Conservation (phyloP, 1,140 invertebrate species). For the Sycobia sp. region DNA sequence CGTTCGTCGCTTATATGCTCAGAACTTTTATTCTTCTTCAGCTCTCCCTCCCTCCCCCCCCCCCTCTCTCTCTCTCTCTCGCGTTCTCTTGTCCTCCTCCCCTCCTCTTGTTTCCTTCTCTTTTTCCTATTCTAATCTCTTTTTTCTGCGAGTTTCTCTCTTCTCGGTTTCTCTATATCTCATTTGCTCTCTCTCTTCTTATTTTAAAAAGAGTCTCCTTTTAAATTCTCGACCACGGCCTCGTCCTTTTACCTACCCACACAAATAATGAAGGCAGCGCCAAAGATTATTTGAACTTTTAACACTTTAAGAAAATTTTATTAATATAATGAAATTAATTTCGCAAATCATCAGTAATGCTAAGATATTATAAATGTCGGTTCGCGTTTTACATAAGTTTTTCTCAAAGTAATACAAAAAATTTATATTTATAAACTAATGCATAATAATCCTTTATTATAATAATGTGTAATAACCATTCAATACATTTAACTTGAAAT, state of each 20-base stretch:
- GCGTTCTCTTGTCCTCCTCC: conserved; percentile 12
- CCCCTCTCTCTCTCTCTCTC: conserved; percentile 13
- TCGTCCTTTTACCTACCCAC: background rate
- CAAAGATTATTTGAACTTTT: background rate
- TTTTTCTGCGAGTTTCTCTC: conserved; percentile 10
- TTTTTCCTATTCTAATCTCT: conserved; percentile 34
- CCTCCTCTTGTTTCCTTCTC: conserved; percentile 3
- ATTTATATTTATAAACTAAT: no score
- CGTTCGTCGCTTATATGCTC: conserved; percentile 17
- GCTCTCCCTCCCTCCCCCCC: conserved; percentile 2
- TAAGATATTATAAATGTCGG: no score
- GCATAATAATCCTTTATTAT: no score
- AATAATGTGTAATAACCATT: no score
- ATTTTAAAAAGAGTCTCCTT: background rate
- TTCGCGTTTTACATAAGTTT: no score
- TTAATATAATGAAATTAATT: no score
- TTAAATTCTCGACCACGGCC: background rate
- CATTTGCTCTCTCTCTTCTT: conserved; percentile 6
- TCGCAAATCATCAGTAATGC: no score
- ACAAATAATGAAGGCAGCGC: no score
- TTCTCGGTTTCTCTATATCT: conserved; percentile 22
- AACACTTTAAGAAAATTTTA: background rate
- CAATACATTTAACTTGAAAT: no score
- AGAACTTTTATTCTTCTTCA: conserved; percentile 25
- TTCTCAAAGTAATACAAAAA: no score